These are phyloP conservation scores for Pseudopipra pipra DNA, from an alignment of 2,113 vertebrate species.

Conservation along the genomic window DNA sequence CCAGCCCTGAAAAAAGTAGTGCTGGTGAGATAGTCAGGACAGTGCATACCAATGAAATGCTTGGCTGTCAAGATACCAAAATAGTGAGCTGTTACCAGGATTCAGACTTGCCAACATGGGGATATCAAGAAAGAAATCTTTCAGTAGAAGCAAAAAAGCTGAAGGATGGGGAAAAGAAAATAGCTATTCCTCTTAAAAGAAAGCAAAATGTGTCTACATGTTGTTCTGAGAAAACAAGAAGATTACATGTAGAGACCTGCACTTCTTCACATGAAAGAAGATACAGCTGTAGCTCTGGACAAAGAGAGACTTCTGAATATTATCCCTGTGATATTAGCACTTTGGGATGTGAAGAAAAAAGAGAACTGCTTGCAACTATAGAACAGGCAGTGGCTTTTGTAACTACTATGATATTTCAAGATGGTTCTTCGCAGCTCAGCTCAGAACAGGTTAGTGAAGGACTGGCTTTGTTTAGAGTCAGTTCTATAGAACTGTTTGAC, in stretches of 20 bases:
- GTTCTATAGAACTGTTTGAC: neutral
- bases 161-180: neutral
- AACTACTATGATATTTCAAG: conserved; percentile 81
- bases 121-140: neutral
- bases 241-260: neutral
- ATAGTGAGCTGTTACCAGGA: neutral
- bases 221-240: conserved; percentile 18
- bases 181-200: conserved; percentile 39
- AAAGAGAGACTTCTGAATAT: conserved; percentile 20
- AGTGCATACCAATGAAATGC: neutral
- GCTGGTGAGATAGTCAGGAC: neutral
- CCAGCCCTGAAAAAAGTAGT: neutral
- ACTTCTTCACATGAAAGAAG: neutral
- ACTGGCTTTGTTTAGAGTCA: neutral
- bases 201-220: neutral
- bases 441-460: conserved; percentile 76
- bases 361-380: conserved; percentile 66
- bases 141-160: neutral
- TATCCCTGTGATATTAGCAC: conserved; percentile 69
- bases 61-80: neutral
- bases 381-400: conserved; percentile 70
- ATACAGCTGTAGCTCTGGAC: neutral
- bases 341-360: conserved; percentile 71
- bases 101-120: neutral
- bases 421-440: conserved; percentile 85